Conservation (phyloP, 2,113 vertebrate species). For the Calidris pugnax region DNA sequence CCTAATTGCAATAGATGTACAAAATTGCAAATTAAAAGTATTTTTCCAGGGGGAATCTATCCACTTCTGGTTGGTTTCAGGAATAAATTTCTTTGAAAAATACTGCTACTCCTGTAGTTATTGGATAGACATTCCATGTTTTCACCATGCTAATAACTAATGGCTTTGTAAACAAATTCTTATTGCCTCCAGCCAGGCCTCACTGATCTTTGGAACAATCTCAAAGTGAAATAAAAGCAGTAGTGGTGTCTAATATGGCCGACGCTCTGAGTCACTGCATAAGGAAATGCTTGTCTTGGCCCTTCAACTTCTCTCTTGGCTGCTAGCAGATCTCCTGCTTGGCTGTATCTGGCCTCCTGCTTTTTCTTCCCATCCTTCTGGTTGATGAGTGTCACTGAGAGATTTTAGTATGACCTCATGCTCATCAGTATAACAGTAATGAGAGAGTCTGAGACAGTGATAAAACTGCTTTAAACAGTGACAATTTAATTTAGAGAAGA, state of each 20-base stretch:
- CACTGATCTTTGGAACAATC: neutral
- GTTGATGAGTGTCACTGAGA: neutral
- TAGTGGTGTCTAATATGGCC: neutral
- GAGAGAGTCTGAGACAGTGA: neutral
- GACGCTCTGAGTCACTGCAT: neutral
- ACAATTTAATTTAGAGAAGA: neutral
- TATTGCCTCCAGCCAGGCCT: neutral
- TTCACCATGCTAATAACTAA: neutral
- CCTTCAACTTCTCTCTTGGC: neutral
- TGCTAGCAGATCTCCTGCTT: neutral
- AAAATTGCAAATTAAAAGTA: neutral
- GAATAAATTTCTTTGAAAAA: neutral
- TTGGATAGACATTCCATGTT: rapidly evolving
- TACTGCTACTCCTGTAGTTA: rapidly evolving
- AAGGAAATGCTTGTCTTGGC: neutral
- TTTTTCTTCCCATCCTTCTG: neutral
- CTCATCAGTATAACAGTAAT: neutral
- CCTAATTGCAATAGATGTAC: neutral
- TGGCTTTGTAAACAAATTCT: neutral
- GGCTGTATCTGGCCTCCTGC: neutral
- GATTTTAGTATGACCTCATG: neutral
- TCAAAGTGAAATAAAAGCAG: neutral
- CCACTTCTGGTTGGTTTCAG: neutral
- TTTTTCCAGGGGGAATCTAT: neutral
- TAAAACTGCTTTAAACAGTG: neutral